A percentile compares a stretch with the other conserved stretches of the same genome.
Evolutionary conservation across 2,797 vertebrate species (phyloP).

Genomic region (Vireo griseus): DNA sequence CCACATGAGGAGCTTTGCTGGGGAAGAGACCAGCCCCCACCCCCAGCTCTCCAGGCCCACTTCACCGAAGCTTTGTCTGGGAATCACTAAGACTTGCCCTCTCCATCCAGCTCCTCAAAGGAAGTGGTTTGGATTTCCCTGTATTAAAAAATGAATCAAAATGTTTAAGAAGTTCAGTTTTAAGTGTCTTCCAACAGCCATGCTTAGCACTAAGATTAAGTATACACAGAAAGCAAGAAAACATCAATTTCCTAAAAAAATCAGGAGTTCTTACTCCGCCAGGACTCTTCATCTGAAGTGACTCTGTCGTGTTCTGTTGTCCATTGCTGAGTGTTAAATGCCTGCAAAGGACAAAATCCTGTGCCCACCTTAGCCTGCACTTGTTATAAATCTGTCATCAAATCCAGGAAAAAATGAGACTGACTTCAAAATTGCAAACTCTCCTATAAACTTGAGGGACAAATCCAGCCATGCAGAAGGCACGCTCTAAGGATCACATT

Average conservation of each 20-base stretch:
- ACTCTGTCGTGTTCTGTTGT: not conserved
- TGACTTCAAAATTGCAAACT: not conserved
- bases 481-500: rapidly evolving
- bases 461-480: not conserved
- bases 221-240: not conserved
- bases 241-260: not conserved
- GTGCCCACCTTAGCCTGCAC: rapidly evolving
- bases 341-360: not conserved
- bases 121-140: not conserved
- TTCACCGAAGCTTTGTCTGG: not conserved
- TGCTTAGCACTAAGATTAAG: not conserved
- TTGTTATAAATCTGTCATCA: not conserved
- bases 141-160: rapidly evolving
- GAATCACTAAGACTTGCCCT: not conserved
- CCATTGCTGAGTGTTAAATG: not conserved
- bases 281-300: not conserved
- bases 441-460: not conserved
- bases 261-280: not conserved
- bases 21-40: not conserved
- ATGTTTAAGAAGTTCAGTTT: not conserved
- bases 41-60: not conserved
- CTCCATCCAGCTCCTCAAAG: not conserved
- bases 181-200: not conserved
- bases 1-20: not conserved
- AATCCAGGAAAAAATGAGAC: not conserved